Evolutionary conservation across 2,113 vertebrate genomes (phyloP), one percentile per base, ranked within the genome.

Genomic region (Lepisosteus osseus): DNA sequence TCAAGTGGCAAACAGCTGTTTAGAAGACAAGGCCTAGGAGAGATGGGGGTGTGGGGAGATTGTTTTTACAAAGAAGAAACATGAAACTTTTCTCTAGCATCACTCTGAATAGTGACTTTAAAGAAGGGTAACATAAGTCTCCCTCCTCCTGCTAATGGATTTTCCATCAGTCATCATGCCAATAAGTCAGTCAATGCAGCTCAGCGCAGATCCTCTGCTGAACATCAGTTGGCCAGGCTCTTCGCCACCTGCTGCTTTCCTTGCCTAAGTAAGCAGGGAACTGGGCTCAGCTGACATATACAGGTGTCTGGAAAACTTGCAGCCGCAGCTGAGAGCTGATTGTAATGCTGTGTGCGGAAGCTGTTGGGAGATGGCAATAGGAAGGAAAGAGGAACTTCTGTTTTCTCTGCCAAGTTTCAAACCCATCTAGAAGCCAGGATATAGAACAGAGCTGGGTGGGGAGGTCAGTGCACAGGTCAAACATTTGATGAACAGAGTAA

Each of bases 301-400:
- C 84, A 88, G 86, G 84, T 88, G 85, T 71, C 85, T 85, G 80
- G 78, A 82, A 84, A 84, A 83, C 72, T 80, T 74, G 76, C 76
- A 70, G 75, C 64, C 43, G 71, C 78, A 83, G 80, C 79, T 84
- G 80, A 72, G 77, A 71, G 63, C 72, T 74, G 79, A 81, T 76
- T 81, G 73, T 81, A 83, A 84, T 3, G 78, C 65, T 66, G 66
- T n/a, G 17, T 72, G 74, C 85, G 86, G 79, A 80, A 81, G 83
- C 68, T 44, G 70, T 71, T 72, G 67, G 74, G 29, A 83, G 81
- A 82, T 72, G 75, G 55, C 0, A 74, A 77, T 83, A 78, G 74
- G 80, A 79, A 79, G 78, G 79, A 82, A 85, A 82, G 85, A 67
- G 79, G 80, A 75, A 81, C 82, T 80, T 69, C 15, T 72, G 14